A percentile compares a stretch with the other conserved stretches of the same genome.
phyloP scores from a whole-genome alignment of 2,797 vertebrate species.

The Melanotaenia maccullochi region DNA sequence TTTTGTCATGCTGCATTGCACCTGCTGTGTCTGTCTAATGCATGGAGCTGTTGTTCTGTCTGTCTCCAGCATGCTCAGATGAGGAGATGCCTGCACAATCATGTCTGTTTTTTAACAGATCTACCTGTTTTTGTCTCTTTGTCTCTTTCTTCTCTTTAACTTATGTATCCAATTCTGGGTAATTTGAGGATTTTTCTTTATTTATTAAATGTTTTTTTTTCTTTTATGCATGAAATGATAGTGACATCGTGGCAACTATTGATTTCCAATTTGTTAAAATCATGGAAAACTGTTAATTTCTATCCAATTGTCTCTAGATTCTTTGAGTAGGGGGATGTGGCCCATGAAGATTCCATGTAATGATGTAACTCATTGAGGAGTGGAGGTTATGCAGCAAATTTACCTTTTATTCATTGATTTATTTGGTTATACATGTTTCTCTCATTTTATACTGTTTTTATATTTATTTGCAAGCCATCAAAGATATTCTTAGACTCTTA shows the following conservation, averaged over 20 bases:
- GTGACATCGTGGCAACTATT: slow-evolving; percentile 36
- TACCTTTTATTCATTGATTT: slow-evolving; percentile 28
- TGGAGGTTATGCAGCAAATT: slow-evolving; percentile 64
- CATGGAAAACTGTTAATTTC: slow-evolving; percentile 72
- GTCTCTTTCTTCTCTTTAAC: slow-evolving; percentile 79
- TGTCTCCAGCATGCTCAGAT: slow-evolving; percentile 71
- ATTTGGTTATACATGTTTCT: slow-evolving; percentile 11
- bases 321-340: slow-evolving; percentile 71
- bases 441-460: slow-evolving; percentile 4
- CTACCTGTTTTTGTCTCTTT: slow-evolving; percentile 80
- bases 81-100: slow-evolving; percentile 75
- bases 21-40: slow-evolving; percentile 50
- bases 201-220: slow-evolving; percentile 46
- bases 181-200: slow-evolving; percentile 41
- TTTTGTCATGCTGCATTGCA: slow-evolving; percentile 58
- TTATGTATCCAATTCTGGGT: slow-evolving; percentile 84
- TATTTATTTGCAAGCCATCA: slow-evolving; percentile 23
- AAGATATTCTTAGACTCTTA: slow-evolving; percentile 2
- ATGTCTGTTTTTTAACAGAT: slow-evolving; percentile 81
- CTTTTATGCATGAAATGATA: slow-evolving; percentile 52
- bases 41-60: slow-evolving; percentile 62
- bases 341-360: slow-evolving; percentile 73
- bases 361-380: slow-evolving; percentile 72
- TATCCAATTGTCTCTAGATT: slow-evolving; percentile 73
- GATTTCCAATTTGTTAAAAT: slow-evolving; percentile 55